A percentile compares a stretch with the other conserved stretches of the same genome.
These are phyloP conservation scores for Bugulina stolonifera DNA, from an alignment of 2,888 invertebrate species.

Conservation along the genomic window DNA sequence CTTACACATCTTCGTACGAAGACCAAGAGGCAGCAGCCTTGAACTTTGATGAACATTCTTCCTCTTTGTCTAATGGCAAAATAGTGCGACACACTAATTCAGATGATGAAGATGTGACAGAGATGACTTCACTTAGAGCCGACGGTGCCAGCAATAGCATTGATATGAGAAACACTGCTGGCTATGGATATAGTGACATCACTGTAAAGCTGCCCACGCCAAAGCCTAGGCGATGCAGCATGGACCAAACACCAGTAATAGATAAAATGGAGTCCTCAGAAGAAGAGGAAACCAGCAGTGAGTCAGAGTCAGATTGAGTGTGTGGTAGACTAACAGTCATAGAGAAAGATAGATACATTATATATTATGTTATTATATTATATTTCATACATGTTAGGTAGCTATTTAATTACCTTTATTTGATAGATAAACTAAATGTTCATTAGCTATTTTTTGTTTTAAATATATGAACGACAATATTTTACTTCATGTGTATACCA, in stretches of 20 bases:
- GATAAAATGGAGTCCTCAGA: background rate
- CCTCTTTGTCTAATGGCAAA: background rate
- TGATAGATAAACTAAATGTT: too few species aligned
- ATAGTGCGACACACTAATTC: background rate
- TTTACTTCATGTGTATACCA: too few species aligned
- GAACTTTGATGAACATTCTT: background rate
- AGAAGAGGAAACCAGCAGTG: background rate
- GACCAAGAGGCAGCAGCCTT: slow-evolving; percentile 29
- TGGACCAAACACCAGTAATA: background rate
- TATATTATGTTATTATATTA: too few species aligned
- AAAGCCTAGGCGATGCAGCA: background rate
- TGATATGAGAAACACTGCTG: background rate
- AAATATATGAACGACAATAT: too few species aligned
- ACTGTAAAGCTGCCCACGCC: background rate
- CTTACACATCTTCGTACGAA: slow-evolving; percentile 25
- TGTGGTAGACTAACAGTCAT: too few species aligned
- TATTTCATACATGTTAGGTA: too few species aligned
- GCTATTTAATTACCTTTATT: too few species aligned
- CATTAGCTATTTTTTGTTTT: too few species aligned
- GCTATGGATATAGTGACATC: slow-evolving; percentile 2
- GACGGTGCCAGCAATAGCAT: too few species aligned
- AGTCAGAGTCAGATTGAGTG: slow-evolving; percentile 14
- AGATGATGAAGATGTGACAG: slow-evolving; percentile 13
- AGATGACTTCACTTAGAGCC: slow-evolving; percentile 2
- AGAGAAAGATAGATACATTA: too few species aligned